Evolutionary conservation across 1,140 invertebrate species (phyloP).

Genomic region (Papilio glaucus): DNA sequence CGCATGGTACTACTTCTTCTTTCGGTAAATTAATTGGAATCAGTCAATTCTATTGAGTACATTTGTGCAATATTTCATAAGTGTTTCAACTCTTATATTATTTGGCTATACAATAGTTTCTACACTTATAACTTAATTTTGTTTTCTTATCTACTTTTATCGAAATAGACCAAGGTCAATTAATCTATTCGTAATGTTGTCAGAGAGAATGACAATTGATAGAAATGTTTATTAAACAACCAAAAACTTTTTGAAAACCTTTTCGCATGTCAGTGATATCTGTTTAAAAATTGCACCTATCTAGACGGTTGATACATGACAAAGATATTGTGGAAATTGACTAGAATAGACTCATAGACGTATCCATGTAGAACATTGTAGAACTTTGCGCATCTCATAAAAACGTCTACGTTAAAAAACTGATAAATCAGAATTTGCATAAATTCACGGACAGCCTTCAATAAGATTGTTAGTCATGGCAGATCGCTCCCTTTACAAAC

Average conservation of each 20-base stretch:
- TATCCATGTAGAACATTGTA: background rate
- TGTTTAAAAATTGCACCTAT: background rate
- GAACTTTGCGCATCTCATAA: slow-evolving; percentile 16
- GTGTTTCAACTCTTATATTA: no score
- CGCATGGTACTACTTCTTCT: no score
- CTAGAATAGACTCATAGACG: background rate
- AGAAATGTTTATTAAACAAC: slow-evolving; percentile 20
- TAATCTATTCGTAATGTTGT: background rate
- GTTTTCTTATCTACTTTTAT: no score
- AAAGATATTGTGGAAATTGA: background rate
- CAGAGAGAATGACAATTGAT: slow-evolving; percentile 18
- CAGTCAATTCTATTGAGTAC: no score
- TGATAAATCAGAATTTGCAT: slow-evolving; percentile 29
- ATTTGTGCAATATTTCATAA: no score
- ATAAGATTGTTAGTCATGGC: slow-evolving; percentile 29
- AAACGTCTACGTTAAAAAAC: slow-evolving; percentile 25
- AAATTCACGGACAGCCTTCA: slow-evolving; percentile 30
- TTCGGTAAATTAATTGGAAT: no score
- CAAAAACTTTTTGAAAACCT: background rate
- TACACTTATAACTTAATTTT: no score
- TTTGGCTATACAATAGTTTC: no score
- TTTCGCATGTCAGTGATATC: background rate
- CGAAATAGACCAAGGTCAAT: background rate
- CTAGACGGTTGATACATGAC: background rate
- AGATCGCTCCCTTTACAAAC: slow-evolving; percentile 12